Evolutionary conservation across 2,797 vertebrate species (phyloP).

Genomic region (Podarcis siculus): DNA sequence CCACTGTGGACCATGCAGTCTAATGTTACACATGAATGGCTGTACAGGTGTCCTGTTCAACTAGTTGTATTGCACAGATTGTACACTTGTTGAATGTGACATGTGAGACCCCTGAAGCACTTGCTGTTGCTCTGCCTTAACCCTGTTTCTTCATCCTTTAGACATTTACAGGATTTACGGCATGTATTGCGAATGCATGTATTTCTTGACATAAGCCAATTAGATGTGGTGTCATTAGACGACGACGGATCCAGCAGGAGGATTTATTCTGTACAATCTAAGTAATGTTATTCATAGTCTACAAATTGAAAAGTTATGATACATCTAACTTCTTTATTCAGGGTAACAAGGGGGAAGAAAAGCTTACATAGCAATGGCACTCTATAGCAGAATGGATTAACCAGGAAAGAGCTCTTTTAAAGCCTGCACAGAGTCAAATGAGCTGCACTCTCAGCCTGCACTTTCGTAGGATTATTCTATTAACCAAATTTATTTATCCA

Average conservation of each 20-base stretch:
- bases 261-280: not conserved
- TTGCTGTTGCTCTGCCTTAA: no score
- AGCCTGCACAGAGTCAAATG: conserved; percentile 38
- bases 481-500: conserved; percentile 58
- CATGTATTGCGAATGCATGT: not conserved
- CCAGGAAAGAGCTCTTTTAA: conserved; percentile 69
- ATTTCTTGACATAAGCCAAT: conserved; percentile 2
- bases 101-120: not conserved
- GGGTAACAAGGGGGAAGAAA: conserved; percentile 44
- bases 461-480: not conserved
- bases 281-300: conserved; percentile 2
- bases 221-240: not conserved
- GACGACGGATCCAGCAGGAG: not conserved
- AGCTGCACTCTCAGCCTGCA: not conserved
- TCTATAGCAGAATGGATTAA: conserved; percentile 57
- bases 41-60: no score
- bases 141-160: not conserved
- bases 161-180: not conserved
- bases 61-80: no score
- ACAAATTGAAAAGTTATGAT: not conserved
- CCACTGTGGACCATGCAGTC: no score
- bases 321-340: conserved; percentile 42
- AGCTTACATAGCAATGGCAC: conserved; percentile 61
- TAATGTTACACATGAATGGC: no score
- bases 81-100: not conserved